A percentile compares a stretch with the other conserved stretches of the same genome.
phyloP scores from a whole-genome alignment of 37 sponge, comb jelly and placozoan genomes.

The Cladorhizidae sp. region DNA sequence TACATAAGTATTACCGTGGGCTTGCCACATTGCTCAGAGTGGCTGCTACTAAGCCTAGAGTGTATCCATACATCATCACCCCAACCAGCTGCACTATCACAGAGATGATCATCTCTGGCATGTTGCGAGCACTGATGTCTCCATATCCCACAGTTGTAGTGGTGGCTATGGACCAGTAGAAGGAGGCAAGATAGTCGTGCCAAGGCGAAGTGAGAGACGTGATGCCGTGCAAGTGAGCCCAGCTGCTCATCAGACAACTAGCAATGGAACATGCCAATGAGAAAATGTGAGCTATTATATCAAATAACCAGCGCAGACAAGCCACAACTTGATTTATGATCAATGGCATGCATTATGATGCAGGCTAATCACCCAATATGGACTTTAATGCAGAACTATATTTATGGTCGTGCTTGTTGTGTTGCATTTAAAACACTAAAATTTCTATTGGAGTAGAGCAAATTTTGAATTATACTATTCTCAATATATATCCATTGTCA shows the following conservation, averaged over 20 bases:
- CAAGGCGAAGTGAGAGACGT: constrained; percentile 31
- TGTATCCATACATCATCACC: constrained; percentile 76
- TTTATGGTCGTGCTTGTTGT: too few species aligned
- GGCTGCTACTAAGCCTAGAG: constrained; percentile 70
- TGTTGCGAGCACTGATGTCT: constrained; percentile 69
- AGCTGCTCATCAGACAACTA: constrained; percentile 55
- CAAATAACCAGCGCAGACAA: background rate
- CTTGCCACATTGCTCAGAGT: constrained; percentile 62
- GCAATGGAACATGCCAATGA: background rate
- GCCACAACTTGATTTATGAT: background rate
- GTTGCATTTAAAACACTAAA: too few species aligned
- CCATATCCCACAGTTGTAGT: constrained; percentile 85
- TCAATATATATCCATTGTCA: too few species aligned
- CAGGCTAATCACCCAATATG: too few species aligned
- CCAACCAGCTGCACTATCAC: constrained; percentile 64
- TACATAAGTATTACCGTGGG: constrained; percentile 35
- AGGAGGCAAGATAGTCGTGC: constrained; percentile 73
- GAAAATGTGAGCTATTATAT: background rate
- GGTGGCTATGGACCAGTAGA: constrained; percentile 83
- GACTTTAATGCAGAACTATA: background rate
- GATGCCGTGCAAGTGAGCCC: constrained; percentile 55
- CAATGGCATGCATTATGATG: background rate
- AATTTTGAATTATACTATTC: too few species aligned
- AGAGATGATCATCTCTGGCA: constrained; percentile 59
- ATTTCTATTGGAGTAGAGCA: too few species aligned